Percentiles rank a stretch among this genome's conserved stretches.
These are phyloP conservation scores for Trichoplusia ni DNA, from an alignment of 1,140 invertebrate genomes.

Conservation along the genomic window DNA sequence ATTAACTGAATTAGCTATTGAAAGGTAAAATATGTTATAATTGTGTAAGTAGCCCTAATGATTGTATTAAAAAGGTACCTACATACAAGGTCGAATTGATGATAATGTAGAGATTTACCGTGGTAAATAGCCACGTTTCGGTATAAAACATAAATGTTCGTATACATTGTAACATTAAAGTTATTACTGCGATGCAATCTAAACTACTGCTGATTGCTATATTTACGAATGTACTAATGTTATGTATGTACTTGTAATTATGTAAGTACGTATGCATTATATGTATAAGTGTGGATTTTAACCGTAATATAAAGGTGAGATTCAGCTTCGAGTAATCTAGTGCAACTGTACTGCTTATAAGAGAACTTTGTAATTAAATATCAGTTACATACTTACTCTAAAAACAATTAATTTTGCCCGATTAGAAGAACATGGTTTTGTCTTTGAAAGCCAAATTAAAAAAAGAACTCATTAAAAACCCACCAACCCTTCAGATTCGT, in stretches of 20 bases:
- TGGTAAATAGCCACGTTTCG: not conserved
- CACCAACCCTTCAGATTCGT: not conserved
- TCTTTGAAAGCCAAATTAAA: no score
- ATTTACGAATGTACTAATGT: slow-evolving; percentile 25
- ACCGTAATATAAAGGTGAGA: slow-evolving; percentile 2
- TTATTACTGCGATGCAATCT: slow-evolving; percentile 54
- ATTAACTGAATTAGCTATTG: no score
- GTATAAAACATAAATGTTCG: slow-evolving; percentile 7
- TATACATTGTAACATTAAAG: slow-evolving; percentile 48
- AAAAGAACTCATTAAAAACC: no score
- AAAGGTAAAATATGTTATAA: not conserved
- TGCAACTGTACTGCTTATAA: no score
- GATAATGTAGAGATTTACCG: slow-evolving; percentile 18
- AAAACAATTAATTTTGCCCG: no score
- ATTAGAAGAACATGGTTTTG: no score
- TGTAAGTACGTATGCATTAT: not conserved
- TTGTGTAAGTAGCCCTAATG: not conserved
- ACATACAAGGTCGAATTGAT: not conserved
- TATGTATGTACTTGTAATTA: slow-evolving; percentile 22
- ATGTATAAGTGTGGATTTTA: not conserved
- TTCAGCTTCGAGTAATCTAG: no score
- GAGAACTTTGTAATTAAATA: no score
- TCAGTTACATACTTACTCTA: no score
- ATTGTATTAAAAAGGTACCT: not conserved
- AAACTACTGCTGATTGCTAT: slow-evolving; percentile 36